Evolutionary conservation across 2,113 vertebrate genomes (phyloP).

Genomic region (Piprites chloris): DNA sequence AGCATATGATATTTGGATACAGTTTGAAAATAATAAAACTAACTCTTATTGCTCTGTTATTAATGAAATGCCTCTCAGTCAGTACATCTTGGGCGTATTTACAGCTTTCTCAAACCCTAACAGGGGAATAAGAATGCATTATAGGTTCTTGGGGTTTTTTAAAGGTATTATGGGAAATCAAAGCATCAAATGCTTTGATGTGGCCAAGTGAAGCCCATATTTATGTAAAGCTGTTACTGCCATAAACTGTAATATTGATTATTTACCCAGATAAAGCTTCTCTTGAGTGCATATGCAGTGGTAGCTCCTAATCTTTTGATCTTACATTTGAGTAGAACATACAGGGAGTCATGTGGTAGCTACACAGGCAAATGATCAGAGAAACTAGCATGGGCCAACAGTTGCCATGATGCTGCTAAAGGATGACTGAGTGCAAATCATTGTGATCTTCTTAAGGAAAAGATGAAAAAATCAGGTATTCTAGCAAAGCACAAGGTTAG

Average conservation of each 20-base stretch:
- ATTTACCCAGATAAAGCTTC: neutral
- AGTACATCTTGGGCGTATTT: neutral
- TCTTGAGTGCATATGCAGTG: neutral
- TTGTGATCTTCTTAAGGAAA: neutral
- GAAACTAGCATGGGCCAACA: neutral
- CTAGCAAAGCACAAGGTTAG: neutral
- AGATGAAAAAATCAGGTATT: neutral
- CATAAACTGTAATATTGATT: neutral
- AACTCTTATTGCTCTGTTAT: neutral
- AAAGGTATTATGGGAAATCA: neutral
- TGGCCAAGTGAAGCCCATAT: neutral
- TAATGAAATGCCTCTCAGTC: neutral
- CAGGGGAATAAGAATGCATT: neutral
- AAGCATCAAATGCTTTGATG: neutral
- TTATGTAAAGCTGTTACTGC: neutral
- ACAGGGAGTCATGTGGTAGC: neutral
- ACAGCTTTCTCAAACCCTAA: neutral
- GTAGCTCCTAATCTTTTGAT: neutral
- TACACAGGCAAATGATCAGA: neutral
- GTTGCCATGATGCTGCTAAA: neutral
- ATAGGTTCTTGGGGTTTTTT: neutral
- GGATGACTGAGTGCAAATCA: neutral
- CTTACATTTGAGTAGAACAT: neutral
- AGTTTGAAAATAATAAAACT: neutral
- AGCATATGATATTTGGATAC: neutral